These are phyloP conservation scores for Parnassius glacialis DNA, from an alignment of 2,888 invertebrate genomes.

Conservation along the genomic window DNA sequence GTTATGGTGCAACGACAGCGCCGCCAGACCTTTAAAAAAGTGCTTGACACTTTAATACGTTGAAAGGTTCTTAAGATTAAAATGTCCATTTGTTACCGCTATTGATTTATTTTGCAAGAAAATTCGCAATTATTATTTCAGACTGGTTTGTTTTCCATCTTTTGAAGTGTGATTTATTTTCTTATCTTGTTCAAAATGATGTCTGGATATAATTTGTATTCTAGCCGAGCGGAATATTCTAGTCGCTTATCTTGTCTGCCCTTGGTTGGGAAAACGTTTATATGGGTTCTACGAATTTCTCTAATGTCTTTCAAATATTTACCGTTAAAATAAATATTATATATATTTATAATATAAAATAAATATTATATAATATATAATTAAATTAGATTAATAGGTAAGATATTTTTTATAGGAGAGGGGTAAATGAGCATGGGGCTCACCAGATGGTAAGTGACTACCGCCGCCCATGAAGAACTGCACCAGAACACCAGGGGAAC, in stretches of 20 bases:
- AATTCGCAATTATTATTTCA: conserved; percentile 32
- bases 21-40: not conserved
- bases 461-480: too few species aligned
- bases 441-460: too few species aligned
- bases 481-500: too few species aligned
- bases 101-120: conserved; percentile 14
- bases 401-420: too few species aligned
- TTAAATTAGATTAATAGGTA: not conserved
- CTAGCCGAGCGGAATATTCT: conserved; percentile 18
- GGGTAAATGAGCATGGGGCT: too few species aligned
- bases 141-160: conserved; percentile 30
- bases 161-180: conserved; percentile 26
- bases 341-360: too few species aligned
- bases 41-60: conserved; percentile 17
- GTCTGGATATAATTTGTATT: conserved; percentile 26
- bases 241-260: conserved; percentile 17
- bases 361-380: too few species aligned
- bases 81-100: conserved; percentile 24
- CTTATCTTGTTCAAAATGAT: conserved; percentile 19
- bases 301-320: conserved; percentile 1
- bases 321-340: conserved; percentile 9
- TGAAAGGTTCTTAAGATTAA: conserved; percentile 4
- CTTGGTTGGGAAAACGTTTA: conserved; percentile 16
- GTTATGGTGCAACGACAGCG: too few species aligned
- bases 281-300: conserved; percentile 1